phyloP scores from a whole-genome alignment of 2,113 vertebrate genomes.

The Pyrgilauda ruficollis region DNA sequence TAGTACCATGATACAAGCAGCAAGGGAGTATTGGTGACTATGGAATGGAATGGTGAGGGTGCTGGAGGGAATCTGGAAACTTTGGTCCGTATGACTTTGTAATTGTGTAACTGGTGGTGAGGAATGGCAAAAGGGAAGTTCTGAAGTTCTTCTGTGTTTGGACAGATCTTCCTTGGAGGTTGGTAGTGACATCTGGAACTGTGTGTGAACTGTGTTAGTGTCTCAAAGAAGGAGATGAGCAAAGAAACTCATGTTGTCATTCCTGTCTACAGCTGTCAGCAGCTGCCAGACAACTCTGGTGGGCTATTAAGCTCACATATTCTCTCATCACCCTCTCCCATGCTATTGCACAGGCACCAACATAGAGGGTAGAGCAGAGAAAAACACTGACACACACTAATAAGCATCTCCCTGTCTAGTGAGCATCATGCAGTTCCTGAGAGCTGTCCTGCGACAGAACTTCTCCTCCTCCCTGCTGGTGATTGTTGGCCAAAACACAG shows the following conservation, averaged over 20 bases:
- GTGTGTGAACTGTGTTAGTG: background rate
- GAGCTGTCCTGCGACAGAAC: constrained; percentile 78
- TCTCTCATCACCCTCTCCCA: background rate
- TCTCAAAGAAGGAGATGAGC: background rate
- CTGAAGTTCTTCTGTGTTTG: background rate
- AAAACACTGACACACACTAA: background rate
- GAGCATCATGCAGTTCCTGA: constrained; percentile 83
- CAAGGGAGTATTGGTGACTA: background rate
- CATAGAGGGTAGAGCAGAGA: background rate
- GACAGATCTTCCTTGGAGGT: background rate
- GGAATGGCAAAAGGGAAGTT: background rate
- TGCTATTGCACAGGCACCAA: background rate
- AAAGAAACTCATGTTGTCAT: background rate
- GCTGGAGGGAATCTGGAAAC: background rate
- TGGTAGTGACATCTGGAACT: background rate
- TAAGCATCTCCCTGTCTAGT: constrained; percentile 67
- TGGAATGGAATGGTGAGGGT: background rate
- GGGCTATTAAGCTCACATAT: background rate
- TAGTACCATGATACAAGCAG: background rate
- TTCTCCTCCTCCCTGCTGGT: constrained; percentile 80
- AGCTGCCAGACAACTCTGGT: background rate
- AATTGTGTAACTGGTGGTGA: background rate
- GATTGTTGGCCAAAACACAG: constrained; percentile 40
- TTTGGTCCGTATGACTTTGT: background rate
- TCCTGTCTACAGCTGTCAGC: background rate